Evolutionary conservation across 2,888 invertebrate species (phyloP).

Genomic region (Melieria omissa): DNA sequence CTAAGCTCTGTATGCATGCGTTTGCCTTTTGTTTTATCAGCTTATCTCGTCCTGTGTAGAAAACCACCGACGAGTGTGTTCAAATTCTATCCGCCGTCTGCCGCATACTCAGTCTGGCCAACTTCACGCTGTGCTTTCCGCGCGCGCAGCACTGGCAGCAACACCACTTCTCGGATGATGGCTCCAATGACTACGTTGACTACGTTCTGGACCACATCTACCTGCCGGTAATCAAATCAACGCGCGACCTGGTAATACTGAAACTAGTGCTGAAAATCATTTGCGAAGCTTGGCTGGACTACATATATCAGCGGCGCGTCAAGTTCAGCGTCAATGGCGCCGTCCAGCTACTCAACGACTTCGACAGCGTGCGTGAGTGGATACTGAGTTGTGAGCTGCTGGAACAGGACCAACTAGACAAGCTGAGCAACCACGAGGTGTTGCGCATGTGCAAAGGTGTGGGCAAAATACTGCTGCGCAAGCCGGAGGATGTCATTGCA

Average conservation of each 20-base stretch:
- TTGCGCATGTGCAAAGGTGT: slow-evolving; percentile 83
- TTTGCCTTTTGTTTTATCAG: neutral
- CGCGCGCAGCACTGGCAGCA: slow-evolving; percentile 74
- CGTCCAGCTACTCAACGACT: slow-evolving; percentile 81
- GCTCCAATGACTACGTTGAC: slow-evolving; percentile 74
- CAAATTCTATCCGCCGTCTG: slow-evolving; percentile 79
- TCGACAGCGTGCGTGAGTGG: slow-evolving; percentile 83
- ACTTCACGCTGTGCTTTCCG: slow-evolving; percentile 86
- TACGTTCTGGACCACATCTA: slow-evolving; percentile 80
- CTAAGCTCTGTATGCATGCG: neutral
- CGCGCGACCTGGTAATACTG: slow-evolving; percentile 77
- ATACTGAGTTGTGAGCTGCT: slow-evolving; percentile 73
- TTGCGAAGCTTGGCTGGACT: slow-evolving; percentile 89
- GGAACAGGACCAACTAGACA: slow-evolving; percentile 67
- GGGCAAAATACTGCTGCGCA: slow-evolving; percentile 80
- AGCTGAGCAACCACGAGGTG: slow-evolving; percentile 69
- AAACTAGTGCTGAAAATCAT: slow-evolving; percentile 84
- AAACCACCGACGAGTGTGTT: slow-evolving; percentile 77
- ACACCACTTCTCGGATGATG: slow-evolving; percentile 55
- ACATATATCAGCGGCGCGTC: slow-evolving; percentile 83
- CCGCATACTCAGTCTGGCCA: slow-evolving; percentile 80
- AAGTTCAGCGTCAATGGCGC: slow-evolving; percentile 86
- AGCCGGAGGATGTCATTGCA: slow-evolving; percentile 85
- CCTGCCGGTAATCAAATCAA: slow-evolving; percentile 81
- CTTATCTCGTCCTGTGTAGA: slow-evolving; percentile 68